Conservation (phyloP, 2,113 vertebrate species). For the Mellivora capensis region DNA sequence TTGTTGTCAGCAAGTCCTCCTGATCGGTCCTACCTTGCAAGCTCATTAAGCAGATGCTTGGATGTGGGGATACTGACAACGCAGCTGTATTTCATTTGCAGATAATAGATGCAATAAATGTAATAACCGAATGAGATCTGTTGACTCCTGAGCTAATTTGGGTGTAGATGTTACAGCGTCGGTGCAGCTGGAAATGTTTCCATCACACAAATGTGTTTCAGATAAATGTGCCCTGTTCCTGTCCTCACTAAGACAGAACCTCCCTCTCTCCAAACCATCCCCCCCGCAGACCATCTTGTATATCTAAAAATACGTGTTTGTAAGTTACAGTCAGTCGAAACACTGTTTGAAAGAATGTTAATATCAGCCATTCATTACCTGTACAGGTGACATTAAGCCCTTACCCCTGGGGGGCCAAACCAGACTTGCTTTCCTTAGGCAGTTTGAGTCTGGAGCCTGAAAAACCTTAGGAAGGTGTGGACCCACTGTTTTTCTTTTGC, state of each 20-base stretch:
- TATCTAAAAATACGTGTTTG: constrained; percentile 62
- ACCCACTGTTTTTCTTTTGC: not conserved
- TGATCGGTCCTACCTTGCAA: constrained; percentile 68
- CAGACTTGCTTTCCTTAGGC: not conserved
- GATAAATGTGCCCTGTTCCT: constrained; percentile 73
- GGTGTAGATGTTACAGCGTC: constrained; percentile 80
- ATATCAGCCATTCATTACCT: constrained; percentile 46
- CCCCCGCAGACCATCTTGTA: not conserved
- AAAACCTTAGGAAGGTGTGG: not conserved
- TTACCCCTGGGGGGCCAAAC: not conserved
- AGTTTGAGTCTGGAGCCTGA: not conserved
- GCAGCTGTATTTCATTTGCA: constrained; percentile 86
- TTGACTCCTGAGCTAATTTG: constrained; percentile 83
- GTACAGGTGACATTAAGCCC: constrained; percentile 58
- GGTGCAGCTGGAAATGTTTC: constrained; percentile 80
- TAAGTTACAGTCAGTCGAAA: constrained; percentile 67
- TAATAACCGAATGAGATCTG: constrained; percentile 77
- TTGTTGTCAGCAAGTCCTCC: constrained; percentile 80
- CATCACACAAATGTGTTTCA: constrained; percentile 81
- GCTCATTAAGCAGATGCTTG: constrained; percentile 74
- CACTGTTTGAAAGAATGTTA: constrained; percentile 62
- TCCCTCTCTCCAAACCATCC: not conserved
- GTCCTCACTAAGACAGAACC: constrained; percentile 56
- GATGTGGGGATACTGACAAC: constrained; percentile 70
- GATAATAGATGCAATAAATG: constrained; percentile 81